Base-by-base conservation (phyloP, 2,797 vertebrate species). In the Margarornis squamiger region DNA sequence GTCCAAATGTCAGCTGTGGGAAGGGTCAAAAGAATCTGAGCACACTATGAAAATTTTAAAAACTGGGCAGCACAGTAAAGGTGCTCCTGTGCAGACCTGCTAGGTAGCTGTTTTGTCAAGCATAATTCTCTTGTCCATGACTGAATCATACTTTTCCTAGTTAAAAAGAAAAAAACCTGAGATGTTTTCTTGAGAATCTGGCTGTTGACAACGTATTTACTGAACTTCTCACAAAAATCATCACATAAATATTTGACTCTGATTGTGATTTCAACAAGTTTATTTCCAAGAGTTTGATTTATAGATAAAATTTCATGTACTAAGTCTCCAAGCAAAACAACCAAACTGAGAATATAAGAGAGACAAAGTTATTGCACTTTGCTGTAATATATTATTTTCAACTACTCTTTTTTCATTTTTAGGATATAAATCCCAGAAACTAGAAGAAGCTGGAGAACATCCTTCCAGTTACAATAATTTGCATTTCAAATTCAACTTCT, bases 261-360 rank as follows among this genome's bases (percentile, higher is more conserved):
- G 65, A 92, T 91, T 83, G 88, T 90, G 76, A 94, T 95, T 95
- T 97, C 94, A 96, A 39, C 96, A 94, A 92, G 80, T 88, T 92
- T 92, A 70, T 95, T 95, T 96, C 88, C 92, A 96, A 70, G 79
- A 83, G 55, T 83, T 94, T 94, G 94, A 95, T 97, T 92, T 94
- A 93, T 81, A 94, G 94, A 93, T 92, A 73, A 94, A 95, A 86
- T 81, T 93, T 82, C 62, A 41, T 36, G 62, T 61, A 86, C 23
- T 3, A 2, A 45, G 39, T 54, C 46, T 95, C 95, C 94, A 97
- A 96, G 73, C 20, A 93, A 95, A 97, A 92, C 82, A 96, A 83
- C 34, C 59, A 79, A 92, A 77, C 59, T 82, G 51, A 89, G 39
- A 87, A 70, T 78, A 49, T 63, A 18, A 77, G 74, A 74, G 43